Evolutionary conservation across 2,888 invertebrate species (phyloP).

Genomic region (Dicranocentrus wangi): DNA sequence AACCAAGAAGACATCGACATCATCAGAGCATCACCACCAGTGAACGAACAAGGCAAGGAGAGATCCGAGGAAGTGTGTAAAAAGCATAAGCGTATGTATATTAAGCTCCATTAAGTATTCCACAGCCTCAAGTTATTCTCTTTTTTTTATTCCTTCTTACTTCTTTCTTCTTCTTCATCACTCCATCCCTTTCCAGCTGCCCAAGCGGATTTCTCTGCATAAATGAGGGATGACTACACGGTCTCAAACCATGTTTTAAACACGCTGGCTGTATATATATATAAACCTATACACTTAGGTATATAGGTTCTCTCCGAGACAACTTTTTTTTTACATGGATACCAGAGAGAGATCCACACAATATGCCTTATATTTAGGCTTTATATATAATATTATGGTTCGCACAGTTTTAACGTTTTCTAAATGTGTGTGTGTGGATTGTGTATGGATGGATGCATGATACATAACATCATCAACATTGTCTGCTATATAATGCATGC

Average conservation of each 20-base stretch:
- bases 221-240: constrained; percentile 10
- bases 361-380: too few species aligned
- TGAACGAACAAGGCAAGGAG: constrained; percentile 4
- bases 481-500: neutral
- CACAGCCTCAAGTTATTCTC: constrained; percentile 32
- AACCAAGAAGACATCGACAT: constrained; percentile 22
- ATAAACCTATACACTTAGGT: too few species aligned
- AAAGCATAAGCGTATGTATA: constrained; percentile 31
- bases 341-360: neutral
- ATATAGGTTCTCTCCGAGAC: neutral
- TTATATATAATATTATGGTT: neutral
- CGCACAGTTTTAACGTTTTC: too few species aligned
- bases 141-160: constrained; percentile 7
- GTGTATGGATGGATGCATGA: constrained; percentile 9
- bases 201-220: constrained; percentile 27
- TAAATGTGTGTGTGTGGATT: neutral
- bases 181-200: constrained; percentile 20
- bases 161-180: constrained; percentile 17
- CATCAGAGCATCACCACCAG: constrained; percentile 8
- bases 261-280: neutral
- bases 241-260: neutral
- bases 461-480: constrained; percentile 14
- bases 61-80: constrained; percentile 48
- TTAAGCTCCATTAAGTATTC: constrained; percentile 42
- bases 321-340: too few species aligned